These are phyloP conservation scores for Platorchestia sp. DNA, from an alignment of 1,140 invertebrate species.

Conservation along the genomic window DNA sequence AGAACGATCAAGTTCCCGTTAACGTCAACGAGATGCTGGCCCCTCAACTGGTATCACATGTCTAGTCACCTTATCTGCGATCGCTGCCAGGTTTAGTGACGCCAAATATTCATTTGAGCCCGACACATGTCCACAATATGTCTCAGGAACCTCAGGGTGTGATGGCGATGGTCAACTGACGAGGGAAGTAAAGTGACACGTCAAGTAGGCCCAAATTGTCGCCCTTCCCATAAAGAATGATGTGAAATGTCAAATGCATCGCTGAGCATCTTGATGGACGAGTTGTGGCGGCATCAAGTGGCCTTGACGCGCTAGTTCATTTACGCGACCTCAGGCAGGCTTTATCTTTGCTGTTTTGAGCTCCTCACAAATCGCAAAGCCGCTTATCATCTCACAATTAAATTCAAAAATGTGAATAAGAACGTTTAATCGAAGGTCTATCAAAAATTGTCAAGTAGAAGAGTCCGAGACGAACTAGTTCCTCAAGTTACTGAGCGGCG, in stretches of 20 bases:
- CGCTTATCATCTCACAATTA: not conserved
- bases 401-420: too few relatives aligned
- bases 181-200: not conserved
- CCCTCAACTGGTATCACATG: not conserved
- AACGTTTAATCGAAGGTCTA: too few relatives aligned
- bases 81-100: not conserved
- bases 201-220: not conserved
- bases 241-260: not conserved
- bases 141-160: not conserved
- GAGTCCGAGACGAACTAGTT: too few relatives aligned
- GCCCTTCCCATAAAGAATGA: not conserved
- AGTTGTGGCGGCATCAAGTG: not conserved
- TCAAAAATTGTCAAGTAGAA: not conserved
- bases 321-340: not conserved
- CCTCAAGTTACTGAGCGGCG: not conserved
- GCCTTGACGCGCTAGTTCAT: not conserved
- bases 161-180: not conserved
- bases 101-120: not conserved
- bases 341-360: not conserved
- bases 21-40: not conserved
- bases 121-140: conserved; percentile 40
- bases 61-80: not conserved
- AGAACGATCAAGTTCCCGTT: not conserved
- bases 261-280: not conserved
- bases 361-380: not conserved